Evolutionary conservation across 2,797 vertebrate species (phyloP), one percentile per base, ranked within the genome.

Genomic region (Lophotriccus pileatus): DNA sequence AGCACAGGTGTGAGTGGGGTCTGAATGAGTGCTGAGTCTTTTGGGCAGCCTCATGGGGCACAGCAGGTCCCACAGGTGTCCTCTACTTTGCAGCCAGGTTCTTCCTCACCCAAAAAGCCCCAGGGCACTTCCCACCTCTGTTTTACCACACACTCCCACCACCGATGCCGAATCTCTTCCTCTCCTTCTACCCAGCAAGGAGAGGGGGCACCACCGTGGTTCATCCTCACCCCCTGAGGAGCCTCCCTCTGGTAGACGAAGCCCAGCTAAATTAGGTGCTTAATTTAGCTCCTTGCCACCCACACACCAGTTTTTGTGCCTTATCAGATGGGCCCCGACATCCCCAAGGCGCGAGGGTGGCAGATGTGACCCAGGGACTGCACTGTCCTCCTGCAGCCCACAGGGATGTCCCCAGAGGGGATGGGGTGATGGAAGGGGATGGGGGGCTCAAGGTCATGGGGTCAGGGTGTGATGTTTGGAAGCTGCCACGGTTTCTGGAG

Each of bases 401-500:
- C 23, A 4, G 0, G 27, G 49, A 43, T 11, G 36, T 9, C 41
- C 27, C 59, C 53, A 55, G 16, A 20, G 13, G 39, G 64, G 23
- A 8, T 11, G 50, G n/a, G 27, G 46, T 3, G 59, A 18, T 25
- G n/a, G 37, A n/a, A 64, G 9, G 47, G 19, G 14, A 15, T 5
- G n/a, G 28, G 32, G 13, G 0, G 17, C 24, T 39, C 20, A 2
- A 28, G 39, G 39, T 27, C 12, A 9, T 0, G 0, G 36, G 16
- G 3, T 56, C 43, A 17, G 58, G 62, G 23, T 1, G 28, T 1
- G 2, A 10, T 23, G 1, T 30, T 56, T 27, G 41, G 87, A 72
- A 87, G 17, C 37, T 6, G 2, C 17, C 21, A 16, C 0, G 0
- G 2, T 1, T 66, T n/a, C 36, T 30, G 32, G 4, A 17, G 58